These are phyloP conservation scores for Catagonus wagneri DNA, from an alignment of 2,113 vertebrate genomes.

Conservation along the genomic window DNA sequence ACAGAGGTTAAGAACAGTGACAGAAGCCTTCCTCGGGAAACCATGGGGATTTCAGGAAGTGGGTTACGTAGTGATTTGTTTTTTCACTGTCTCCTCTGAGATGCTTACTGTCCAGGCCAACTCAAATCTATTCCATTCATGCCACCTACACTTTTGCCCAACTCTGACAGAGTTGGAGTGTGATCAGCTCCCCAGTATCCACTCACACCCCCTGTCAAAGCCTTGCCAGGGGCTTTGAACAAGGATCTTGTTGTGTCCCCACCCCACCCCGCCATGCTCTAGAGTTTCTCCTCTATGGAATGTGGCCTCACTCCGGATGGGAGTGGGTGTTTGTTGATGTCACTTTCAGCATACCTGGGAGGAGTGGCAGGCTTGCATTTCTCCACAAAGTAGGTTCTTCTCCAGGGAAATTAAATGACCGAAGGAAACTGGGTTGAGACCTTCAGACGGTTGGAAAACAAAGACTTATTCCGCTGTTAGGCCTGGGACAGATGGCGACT, in stretches of 20 bases:
- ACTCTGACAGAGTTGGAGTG: background rate
- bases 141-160: background rate
- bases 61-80: background rate
- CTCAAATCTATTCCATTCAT: background rate
- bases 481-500: background rate
- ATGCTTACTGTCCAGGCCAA: background rate
- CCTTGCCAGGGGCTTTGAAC: background rate
- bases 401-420: background rate
- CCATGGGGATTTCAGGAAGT: background rate
- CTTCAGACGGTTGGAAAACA: background rate
- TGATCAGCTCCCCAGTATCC: background rate
- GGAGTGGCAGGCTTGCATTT: background rate
- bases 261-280: background rate
- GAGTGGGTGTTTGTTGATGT: background rate
- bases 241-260: background rate
- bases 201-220: background rate
- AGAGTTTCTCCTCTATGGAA: background rate
- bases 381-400: background rate
- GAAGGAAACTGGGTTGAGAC: background rate
- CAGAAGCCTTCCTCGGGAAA: background rate
- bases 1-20: background rate
- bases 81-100: background rate
- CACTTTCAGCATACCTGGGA: background rate
- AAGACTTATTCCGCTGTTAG: background rate
- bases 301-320: background rate